Percentiles rank a stretch among this genome's conserved stretches.
Conservation (phyloP, 2,888 invertebrate species). For the Marasmarcha lunaedactyla region DNA sequence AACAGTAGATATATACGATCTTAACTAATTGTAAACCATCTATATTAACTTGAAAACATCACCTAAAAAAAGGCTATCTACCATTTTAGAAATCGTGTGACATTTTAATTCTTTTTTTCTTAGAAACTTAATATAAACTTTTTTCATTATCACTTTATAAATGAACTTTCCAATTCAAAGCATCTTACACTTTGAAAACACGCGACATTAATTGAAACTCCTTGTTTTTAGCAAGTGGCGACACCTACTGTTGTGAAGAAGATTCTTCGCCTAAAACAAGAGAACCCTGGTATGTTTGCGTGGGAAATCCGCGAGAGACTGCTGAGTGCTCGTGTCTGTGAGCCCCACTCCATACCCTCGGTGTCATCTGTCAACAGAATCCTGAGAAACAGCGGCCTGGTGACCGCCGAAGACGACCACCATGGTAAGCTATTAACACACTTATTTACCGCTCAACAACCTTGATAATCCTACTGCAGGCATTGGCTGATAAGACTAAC, state of each 20-base stretch:
- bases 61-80: no score
- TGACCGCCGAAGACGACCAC: constrained; percentile 77
- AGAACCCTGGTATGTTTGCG: constrained; percentile 96
- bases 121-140: no score
- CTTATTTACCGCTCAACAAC: not conserved
- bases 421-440: constrained; percentile 52
- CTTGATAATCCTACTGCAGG: constrained; percentile 9
- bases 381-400: constrained; percentile 83
- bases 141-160: no score
- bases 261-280: constrained; percentile 92
- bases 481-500: constrained; percentile 11
- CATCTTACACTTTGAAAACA: no score
- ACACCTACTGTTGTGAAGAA: constrained; percentile 96
- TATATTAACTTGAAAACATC: no score
- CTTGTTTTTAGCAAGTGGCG: constrained; percentile 87
- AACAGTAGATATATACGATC: no score
- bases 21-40: no score
- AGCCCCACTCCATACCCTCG: constrained; percentile 90
- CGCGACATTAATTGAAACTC: not conserved
- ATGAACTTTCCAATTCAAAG: no score
- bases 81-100: no score
- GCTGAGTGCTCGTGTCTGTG: constrained; percentile 90
- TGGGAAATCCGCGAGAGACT: constrained; percentile 96
- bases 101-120: no score
- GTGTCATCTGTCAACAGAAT: constrained; percentile 96